These are phyloP conservation scores for Megalonaias nervosa DNA, from an alignment of 1,140 invertebrate species.

Conservation along the genomic window DNA sequence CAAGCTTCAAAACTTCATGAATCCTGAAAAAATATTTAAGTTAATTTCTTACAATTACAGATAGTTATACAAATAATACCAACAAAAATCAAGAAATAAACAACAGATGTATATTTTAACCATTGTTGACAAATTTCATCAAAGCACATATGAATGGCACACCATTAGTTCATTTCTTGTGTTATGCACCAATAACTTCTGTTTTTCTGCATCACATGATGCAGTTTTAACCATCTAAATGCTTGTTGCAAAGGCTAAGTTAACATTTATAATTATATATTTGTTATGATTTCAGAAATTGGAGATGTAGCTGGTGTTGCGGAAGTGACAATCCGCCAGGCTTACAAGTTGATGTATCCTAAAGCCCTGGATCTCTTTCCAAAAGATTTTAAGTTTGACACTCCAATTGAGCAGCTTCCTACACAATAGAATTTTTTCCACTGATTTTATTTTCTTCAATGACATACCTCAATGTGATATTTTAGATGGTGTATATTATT, in stretches of 20 bases:
- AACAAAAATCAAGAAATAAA: neutral
- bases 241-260: too few species aligned
- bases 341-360: conserved; percentile 98
- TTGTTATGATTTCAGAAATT: conserved; percentile 82
- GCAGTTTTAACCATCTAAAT: too few species aligned
- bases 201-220: neutral
- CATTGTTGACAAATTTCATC: neutral
- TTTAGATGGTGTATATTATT: too few species aligned
- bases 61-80: neutral
- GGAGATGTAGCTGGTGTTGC: conserved; percentile 99
- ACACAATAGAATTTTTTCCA: conserved; percentile 41
- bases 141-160: too few species aligned
- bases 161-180: too few species aligned
- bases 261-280: neutral
- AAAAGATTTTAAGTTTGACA: conserved; percentile 95
- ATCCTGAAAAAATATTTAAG: neutral
- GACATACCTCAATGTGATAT: neutral
- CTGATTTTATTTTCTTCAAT: neutral
- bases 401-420: conserved; percentile 94
- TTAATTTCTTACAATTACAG: neutral
- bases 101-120: too few species aligned
- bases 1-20: neutral
- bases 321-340: conserved; percentile 98
- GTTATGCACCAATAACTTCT: neutral
- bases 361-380: conserved; percentile 94